Conservation (phyloP, 2,888 invertebrate species). For the Cacoxenus indagator region DNA sequence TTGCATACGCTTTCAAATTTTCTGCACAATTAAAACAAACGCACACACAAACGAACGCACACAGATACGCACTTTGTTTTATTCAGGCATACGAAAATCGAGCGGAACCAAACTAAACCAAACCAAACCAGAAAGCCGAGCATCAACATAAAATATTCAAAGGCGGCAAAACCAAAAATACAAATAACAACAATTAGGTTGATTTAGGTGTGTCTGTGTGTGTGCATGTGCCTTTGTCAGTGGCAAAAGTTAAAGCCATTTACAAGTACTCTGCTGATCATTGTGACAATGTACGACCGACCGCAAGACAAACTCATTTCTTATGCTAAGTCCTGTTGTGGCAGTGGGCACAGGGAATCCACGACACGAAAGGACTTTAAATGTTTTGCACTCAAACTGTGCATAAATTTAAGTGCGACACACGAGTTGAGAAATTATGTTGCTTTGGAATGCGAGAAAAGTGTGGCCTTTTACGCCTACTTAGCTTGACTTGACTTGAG, state of each 20-base stretch:
- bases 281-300: slow-evolving; percentile 13
- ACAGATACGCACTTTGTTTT: neutral
- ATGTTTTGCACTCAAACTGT: slow-evolving; percentile 24
- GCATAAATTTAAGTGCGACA: slow-evolving; percentile 45
- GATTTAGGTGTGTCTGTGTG: neutral
- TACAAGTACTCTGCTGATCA: slow-evolving; percentile 35
- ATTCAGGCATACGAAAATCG: neutral
- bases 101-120: neutral
- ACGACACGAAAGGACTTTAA: slow-evolving; percentile 32
- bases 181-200: slow-evolving; percentile 17
- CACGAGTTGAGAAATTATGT: slow-evolving; percentile 50
- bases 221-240: neutral
- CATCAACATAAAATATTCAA: slow-evolving; percentile 19
- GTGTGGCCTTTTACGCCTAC: slow-evolving; percentile 34
- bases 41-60: neutral
- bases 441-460: slow-evolving; percentile 25
- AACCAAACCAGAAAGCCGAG: neutral
- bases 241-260: slow-evolving; percentile 24
- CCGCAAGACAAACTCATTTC: slow-evolving; percentile 34
- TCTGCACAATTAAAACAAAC: neutral
- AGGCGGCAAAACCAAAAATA: slow-evolving; percentile 9
- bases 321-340: slow-evolving; percentile 26
- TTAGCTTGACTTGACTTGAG: slow-evolving; percentile 25
- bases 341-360: neutral
- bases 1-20: neutral